Percentiles rank a stretch among this genome's conserved stretches.
phyloP scores from a whole-genome alignment of 2,113 vertebrate species.

The Pomatorhinus ruficollis region DNA sequence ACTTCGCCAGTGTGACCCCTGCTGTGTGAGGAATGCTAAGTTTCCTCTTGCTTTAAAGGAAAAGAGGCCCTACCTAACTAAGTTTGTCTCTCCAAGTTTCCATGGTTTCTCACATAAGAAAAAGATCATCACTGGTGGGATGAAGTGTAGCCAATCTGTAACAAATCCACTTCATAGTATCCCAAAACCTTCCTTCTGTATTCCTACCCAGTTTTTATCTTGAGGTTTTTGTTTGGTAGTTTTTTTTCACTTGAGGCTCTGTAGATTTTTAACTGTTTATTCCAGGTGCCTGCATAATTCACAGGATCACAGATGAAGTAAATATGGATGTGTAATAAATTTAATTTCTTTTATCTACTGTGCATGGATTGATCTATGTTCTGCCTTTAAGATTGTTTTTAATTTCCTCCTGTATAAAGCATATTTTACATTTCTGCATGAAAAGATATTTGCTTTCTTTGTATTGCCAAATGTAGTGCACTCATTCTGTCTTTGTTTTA shows the following conservation, averaged over 20 bases:
- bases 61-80: background rate
- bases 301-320: background rate
- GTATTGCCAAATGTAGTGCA: background rate
- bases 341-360: background rate
- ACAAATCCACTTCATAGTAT: background rate
- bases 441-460: background rate
- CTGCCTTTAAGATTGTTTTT: background rate
- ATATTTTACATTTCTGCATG: background rate
- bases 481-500: background rate
- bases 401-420: background rate
- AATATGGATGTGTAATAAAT: background rate
- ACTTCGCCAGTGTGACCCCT: slow-evolving; percentile 1
- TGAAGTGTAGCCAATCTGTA: background rate
- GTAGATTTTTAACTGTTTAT: background rate
- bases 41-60: slow-evolving; percentile 38
- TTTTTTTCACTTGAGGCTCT: background rate
- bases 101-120: slow-evolving; percentile 16
- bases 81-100: slow-evolving; percentile 33
- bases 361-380: background rate
- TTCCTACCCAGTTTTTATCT: background rate
- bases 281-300: background rate
- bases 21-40: slow-evolving; percentile 38
- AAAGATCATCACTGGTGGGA: background rate
- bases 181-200: background rate
- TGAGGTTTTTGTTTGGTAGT: background rate